These are phyloP conservation scores for Geophilus truncorum DNA, from an alignment of 2,888 invertebrate genomes.

Conservation along the genomic window DNA sequence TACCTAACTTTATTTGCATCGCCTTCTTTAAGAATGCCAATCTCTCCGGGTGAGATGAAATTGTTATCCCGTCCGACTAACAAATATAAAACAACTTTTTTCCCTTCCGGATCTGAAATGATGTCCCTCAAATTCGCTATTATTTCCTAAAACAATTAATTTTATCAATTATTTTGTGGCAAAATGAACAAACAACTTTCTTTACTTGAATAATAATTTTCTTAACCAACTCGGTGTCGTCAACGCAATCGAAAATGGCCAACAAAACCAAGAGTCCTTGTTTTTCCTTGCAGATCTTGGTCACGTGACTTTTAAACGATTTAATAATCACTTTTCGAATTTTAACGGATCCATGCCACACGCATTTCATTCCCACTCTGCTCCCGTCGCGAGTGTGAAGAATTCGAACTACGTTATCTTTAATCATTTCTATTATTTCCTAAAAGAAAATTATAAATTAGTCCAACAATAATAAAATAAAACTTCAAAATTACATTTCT, in stretches of 20 bases:
- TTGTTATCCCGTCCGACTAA: constrained; percentile 72
- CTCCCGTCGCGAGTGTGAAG: constrained; percentile 76
- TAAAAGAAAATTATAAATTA: constrained; percentile 38
- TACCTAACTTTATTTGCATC: constrained; percentile 62
- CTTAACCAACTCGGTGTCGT: constrained; percentile 85
- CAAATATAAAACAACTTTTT: constrained; percentile 80
- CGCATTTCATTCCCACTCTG: constrained; percentile 71
- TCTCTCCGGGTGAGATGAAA: constrained; percentile 76
- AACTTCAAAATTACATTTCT: neutral
- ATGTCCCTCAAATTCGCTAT: constrained; percentile 63
- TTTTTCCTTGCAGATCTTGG: constrained; percentile 76
- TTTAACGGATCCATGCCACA: constrained; percentile 70
- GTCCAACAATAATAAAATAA: neutral
- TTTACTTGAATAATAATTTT: constrained; percentile 57
- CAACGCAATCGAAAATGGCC: constrained; percentile 78
- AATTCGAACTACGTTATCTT: constrained; percentile 62
- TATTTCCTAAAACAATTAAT: constrained; percentile 53
- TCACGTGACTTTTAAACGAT: constrained; percentile 75
- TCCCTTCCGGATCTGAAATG: constrained; percentile 71
- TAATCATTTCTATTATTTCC: constrained; percentile 69
- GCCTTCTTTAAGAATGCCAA: constrained; percentile 68
- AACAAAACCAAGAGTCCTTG: constrained; percentile 77
- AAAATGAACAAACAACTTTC: neutral
- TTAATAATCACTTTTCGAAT: constrained; percentile 68
- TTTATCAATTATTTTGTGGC: neutral